Evolutionary conservation across 2,797 vertebrate species (phyloP).

Genomic region (Lutra lutra): DNA sequence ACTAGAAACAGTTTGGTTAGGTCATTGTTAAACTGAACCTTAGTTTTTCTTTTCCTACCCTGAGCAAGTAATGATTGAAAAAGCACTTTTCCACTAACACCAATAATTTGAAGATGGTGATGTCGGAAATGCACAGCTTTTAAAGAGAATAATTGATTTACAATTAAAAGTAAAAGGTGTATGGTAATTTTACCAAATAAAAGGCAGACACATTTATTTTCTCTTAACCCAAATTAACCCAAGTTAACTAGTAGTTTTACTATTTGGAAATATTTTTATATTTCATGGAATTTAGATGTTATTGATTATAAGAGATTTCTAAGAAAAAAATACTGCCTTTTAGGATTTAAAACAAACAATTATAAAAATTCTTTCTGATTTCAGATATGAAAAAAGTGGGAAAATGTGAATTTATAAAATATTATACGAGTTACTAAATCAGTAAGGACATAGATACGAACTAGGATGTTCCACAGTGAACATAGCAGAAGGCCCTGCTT

Average conservation of each 20-base stretch:
- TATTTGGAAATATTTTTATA: background rate
- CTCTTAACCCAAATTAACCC: background rate
- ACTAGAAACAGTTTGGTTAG: background rate
- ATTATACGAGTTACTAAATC: background rate
- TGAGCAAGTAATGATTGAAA: background rate
- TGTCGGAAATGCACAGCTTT: background rate
- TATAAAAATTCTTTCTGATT: constrained; percentile 2
- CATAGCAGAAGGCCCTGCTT: background rate
- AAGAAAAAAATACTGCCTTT: background rate
- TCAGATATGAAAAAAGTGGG: background rate
- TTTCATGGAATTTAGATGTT: background rate
- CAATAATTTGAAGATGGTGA: background rate
- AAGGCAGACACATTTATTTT: background rate
- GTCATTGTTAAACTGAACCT: constrained; percentile 10
- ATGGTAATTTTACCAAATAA: background rate
- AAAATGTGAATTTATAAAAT: background rate
- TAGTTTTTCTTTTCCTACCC: background rate
- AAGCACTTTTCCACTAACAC: background rate
- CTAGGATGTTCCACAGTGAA: background rate
- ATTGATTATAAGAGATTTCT: background rate
- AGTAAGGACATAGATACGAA: background rate
- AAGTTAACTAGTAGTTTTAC: background rate
- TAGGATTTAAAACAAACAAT: background rate
- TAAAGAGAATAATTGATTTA: background rate
- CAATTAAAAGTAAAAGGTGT: background rate